Percentiles rank a stretch among this genome's conserved stretches.
phyloP scores from a whole-genome alignment of 1,140 invertebrate species.

The Drosophila guanche region DNA sequence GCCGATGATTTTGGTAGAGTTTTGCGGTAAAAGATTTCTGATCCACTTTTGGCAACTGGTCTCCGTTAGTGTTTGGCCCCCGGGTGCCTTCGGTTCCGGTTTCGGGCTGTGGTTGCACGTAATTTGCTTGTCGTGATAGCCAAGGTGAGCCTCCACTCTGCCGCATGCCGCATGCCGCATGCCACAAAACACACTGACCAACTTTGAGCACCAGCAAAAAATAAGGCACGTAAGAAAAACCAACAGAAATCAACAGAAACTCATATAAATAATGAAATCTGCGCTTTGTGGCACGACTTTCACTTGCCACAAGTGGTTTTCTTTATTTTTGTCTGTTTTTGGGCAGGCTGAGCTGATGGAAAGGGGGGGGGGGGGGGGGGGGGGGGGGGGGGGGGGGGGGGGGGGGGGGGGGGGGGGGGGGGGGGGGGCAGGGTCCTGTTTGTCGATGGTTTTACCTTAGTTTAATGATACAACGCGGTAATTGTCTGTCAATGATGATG shows the following conservation, averaged over 20 bases:
- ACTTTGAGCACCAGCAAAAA: constrained; percentile 25
- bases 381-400: too few relatives aligned
- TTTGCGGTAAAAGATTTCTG: constrained; percentile 63
- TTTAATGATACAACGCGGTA: constrained; percentile 26
- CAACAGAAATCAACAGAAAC: constrained; percentile 7
- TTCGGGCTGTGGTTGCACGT: constrained; percentile 45
- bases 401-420: too few relatives aligned
- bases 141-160: constrained; percentile 11
- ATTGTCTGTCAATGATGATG: constrained; percentile 27
- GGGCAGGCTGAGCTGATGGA: too few relatives aligned
- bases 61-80: constrained; percentile 11
- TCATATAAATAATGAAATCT: constrained; percentile 59
- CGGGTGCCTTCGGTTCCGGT: constrained; percentile 15
- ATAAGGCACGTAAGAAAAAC: background rate
- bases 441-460: constrained; percentile 26
- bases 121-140: constrained; percentile 54
- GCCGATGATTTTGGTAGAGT: constrained; percentile 16
- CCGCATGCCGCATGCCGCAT: constrained; percentile 1
- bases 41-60: constrained; percentile 63
- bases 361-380: too few relatives aligned
- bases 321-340: too few relatives aligned
- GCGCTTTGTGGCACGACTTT: constrained; percentile 33
- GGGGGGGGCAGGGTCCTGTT: constrained; percentile 11
- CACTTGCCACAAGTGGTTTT: constrained; percentile 32
- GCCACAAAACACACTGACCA: constrained; percentile 58